A percentile compares a stretch with the other conserved stretches of the same genome.
Conservation (phyloP, 2,113 vertebrate species). For the Hypomesus transpacificus region DNA sequence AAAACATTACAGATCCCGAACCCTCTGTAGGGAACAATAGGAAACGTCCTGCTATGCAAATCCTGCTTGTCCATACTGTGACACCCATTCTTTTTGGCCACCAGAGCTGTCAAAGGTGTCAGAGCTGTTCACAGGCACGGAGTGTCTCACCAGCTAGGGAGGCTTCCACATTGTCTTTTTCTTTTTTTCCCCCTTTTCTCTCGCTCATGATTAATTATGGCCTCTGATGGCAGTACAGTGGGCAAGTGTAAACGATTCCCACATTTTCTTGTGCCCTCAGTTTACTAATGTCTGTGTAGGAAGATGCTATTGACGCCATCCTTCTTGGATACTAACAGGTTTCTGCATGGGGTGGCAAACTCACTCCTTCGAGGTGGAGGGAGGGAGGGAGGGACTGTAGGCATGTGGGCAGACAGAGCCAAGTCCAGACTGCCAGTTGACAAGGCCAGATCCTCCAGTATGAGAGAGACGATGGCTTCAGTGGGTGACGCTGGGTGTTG, state of each 20-base stretch:
- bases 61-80: constrained; percentile 62
- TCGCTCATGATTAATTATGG: constrained; percentile 74
- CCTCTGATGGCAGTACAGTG: constrained; percentile 73
- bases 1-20: not conserved
- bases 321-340: constrained; percentile 73
- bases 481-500: constrained; percentile 68
- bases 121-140: constrained; percentile 79
- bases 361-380: constrained; percentile 28
- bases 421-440: constrained; percentile 67
- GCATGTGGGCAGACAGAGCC: constrained; percentile 63
- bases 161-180: constrained; percentile 73
- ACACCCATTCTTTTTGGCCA: constrained; percentile 76
- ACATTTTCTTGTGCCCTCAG: constrained; percentile 72
- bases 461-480: constrained; percentile 70
- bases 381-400: constrained; percentile 39
- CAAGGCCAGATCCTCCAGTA: constrained; percentile 70
- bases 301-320: constrained; percentile 78
- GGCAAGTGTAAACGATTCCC: constrained; percentile 75
- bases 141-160: constrained; percentile 75
- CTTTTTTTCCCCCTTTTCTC: no score
- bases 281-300: constrained; percentile 75
- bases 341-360: constrained; percentile 69
- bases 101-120: constrained; percentile 74
- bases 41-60: constrained; percentile 53
- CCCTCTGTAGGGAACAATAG: constrained; percentile 10